Evolutionary conservation across 1,140 invertebrate genomes (phyloP), one percentile per base, ranked within the genome.

Genomic region (Epicauta chinensis): DNA sequence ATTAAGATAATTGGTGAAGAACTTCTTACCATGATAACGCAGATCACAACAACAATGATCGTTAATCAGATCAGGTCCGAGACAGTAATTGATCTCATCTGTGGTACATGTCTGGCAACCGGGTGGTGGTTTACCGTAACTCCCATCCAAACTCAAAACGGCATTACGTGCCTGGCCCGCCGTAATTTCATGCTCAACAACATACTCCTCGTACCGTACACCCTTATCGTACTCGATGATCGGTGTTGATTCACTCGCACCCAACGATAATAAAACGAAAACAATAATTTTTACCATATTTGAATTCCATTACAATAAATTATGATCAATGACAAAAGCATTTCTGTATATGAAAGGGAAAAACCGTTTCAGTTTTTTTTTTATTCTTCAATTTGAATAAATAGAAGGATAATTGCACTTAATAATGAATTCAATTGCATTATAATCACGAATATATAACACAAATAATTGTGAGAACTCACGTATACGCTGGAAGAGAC

Each of bases 41-140:
- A 74, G 70, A 67, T 86, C 81, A 71, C 83, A 86, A 69, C 82
- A 84, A 69, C 83, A 85, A 68, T 86, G 83, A 69, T 86, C 83
- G 16, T 77, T 75, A 51, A 86, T 73, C 51, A 84, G 76, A 41
- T 77, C 75, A 5, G 66, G 72, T 53, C 78, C 72, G 52, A 74
- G 69, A 67, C 83, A 86, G 70, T 86, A 85, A 51, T 71, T 74
- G 60, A 78, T 75, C 68, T 86, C 83, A 35, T 76, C 69, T 35
- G 62, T 64, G 17, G 75, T 78, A 66, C 83, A 86, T 32, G 69
- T 56, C 58, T 79, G 78, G 66, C 83, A 86, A 31, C 82, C 82
- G n/a, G 77, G 72, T 5, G 73, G 68, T 5, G 71, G 69, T 32
- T 67, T 72, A n/a, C 32, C 32, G 32, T 34, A 64, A 40, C 71